Evolutionary conservation across 2,797 vertebrate species (phyloP).

Genomic region (Crypturellus tataupa): DNA sequence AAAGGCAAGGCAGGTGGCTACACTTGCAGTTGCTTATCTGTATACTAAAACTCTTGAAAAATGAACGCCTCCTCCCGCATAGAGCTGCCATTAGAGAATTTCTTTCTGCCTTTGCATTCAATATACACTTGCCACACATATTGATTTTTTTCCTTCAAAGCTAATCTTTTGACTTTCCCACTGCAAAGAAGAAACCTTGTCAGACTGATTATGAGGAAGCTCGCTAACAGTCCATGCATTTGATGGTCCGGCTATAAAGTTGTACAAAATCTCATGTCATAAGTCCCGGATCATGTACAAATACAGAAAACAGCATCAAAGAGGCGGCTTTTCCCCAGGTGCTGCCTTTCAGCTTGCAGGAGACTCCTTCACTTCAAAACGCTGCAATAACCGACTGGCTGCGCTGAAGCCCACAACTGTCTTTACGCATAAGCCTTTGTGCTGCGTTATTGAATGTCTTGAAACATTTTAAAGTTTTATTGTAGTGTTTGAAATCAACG

Average conservation of each 20-base stretch:
- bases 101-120: slow-evolving; percentile 20
- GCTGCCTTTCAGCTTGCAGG: background rate
- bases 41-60: slow-evolving; percentile 34
- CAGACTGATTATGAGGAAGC: slow-evolving; percentile 71
- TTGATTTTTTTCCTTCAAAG: slow-evolving; percentile 55
- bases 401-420: background rate
- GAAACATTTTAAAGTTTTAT: slow-evolving; percentile 62
- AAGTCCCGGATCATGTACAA: slow-evolving; percentile 53
- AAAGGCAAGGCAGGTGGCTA: background rate
- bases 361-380: slow-evolving; percentile 41
- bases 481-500: slow-evolving; percentile 68
- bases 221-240: slow-evolving; percentile 47
- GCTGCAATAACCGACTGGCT: background rate
- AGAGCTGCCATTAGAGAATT: slow-evolving; percentile 41
- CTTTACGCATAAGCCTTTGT: background rate
- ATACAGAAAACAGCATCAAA: slow-evolving; percentile 57
- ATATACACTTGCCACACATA: slow-evolving; percentile 21
- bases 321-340: slow-evolving; percentile 9
- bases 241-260: slow-evolving; percentile 54
- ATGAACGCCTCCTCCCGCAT: slow-evolving; percentile 5
- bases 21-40: background rate
- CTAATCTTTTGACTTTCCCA: slow-evolving; percentile 66
- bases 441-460: background rate
- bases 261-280: slow-evolving; percentile 47
- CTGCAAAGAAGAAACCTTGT: slow-evolving; percentile 61